A percentile compares a stretch with the other conserved stretches of the same genome.
These are phyloP conservation scores for Cariama cristata DNA, from an alignment of 2,113 vertebrate species.

Conservation along the genomic window DNA sequence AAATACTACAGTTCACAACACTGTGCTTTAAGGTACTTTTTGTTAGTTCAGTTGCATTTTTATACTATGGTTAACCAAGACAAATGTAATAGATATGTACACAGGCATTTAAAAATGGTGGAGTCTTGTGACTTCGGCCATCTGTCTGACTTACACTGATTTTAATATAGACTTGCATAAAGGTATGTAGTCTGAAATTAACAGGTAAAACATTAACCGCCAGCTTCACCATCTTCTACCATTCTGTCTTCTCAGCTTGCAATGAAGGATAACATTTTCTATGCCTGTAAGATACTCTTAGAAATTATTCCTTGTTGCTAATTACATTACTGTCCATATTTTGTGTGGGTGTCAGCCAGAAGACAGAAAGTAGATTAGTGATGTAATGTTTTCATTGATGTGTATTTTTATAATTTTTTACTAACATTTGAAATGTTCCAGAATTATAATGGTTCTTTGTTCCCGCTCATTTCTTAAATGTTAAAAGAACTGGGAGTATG, in stretches of 20 bases:
- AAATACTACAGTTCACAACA: neutral
- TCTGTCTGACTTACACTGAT: neutral
- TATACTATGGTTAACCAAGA: neutral
- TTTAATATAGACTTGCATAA: neutral
- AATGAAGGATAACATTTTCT: neutral
- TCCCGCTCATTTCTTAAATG: neutral
- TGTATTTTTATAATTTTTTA: neutral
- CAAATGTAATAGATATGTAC: neutral
- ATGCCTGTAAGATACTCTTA: neutral
- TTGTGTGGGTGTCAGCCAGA: neutral
- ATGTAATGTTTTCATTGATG: neutral
- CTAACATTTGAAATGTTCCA: neutral
- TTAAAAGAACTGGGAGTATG: neutral
- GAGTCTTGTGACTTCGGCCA: neutral
- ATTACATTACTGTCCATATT: neutral
- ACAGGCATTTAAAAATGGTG: neutral
- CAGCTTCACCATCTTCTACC: neutral
- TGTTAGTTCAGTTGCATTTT: neutral
- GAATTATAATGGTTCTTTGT: neutral
- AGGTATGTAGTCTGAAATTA: neutral
- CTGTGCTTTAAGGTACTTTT: neutral
- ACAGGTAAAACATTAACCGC: neutral
- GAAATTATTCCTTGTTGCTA: neutral
- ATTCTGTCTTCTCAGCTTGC: neutral
- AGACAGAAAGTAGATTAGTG: neutral